Evolutionary conservation across 1,140 invertebrate species (phyloP), one percentile per base, ranked within the genome.

Genomic region (Bombus pascuorum): DNA sequence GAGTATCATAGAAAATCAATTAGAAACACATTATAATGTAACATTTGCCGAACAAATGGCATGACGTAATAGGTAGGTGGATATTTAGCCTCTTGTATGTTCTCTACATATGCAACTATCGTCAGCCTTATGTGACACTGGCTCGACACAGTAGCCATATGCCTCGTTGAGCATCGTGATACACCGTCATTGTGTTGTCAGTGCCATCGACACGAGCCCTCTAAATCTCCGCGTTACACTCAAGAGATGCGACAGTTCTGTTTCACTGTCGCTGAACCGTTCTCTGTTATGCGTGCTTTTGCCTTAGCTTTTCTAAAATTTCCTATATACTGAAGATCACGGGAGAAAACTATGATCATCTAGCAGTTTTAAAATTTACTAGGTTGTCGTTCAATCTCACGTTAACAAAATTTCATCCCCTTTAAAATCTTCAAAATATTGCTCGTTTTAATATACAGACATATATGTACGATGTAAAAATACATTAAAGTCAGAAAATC

Each of bases 191-290:
- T 59, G 34, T 78, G 62, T 78, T 83, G 82, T 78, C 82, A 79
- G 10, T 84, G 82, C 47, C 82, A 84, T 84, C 82, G 82, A 84
- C 82, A 71, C 82, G 53, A 34, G 2, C 32, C 66, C 68, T n/a
- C 66, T 84, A 79, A 84, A 84, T 84, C 75, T 79, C 47, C 8
- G 25, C 32, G 66, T 79, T 32, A 62, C 75, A 34, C 39, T 79
- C 75, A 44, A 47, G 37, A 44, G 65, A 70, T 22, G 22, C 37
- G 37, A 28, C 34, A 70, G 37, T 15, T 70, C 47, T 78, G 66
- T 59, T 79, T 71, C 82, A 42, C 1, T n/a, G n/a, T 77, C 62
- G 22, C 44, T 57, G 44, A 71, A 57, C 47, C 28, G 79, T 32
- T 32, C n/a, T 28, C 28, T 8, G 2, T 5, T 32, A 22, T 4